Base-by-base conservation (phyloP, 2,113 vertebrate species). In the Rhineura floridana region DNA sequence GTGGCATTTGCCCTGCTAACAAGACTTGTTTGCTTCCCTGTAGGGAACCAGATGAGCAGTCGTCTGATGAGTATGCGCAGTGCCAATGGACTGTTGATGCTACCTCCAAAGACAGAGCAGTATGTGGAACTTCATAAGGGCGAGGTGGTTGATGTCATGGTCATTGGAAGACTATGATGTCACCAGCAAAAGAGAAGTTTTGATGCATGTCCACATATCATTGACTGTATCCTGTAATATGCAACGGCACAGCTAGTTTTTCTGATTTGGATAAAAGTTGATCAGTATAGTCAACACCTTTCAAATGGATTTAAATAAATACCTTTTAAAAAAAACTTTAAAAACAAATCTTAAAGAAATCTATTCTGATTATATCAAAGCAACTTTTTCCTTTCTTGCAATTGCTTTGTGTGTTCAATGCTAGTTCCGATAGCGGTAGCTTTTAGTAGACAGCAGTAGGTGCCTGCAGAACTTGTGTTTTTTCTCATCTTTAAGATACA, bases 401-500 rank as follows among this genome's bases (percentile, higher is more conserved):
- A 98, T 99, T 98, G 98, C 98, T 99, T 99, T 99, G 98, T 99
- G 99, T 99, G 99, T 99, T 99, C 98, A 98, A 99, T 98, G 98
- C 98, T 99, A 99, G 98, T 98, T 98, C 98, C 98, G 97, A 99
- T 99, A 99, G 98, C 98, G 96, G 98, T 99, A 99, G 98, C 98
- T 99, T 99, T 99, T 99, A 98, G 98, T 99, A 99, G 98, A 99
- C 98, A 98, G 98, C 98, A 94, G 98, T 99, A 99, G 99, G 98
- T 99, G 98, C 99, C 98, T 99, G 99, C 98, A 97, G 96, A 98
- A 98, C 96, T 97, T 98, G 97, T 98, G 98, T 99, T 98, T 98
- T 98, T 99, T 98, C 97, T 99, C 98, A 98, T 98, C 97, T 97
- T 98, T 98, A 98, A 97, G 95, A 96, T 98, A 97, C 97, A 98